These are phyloP conservation scores for Cosmia trapezina DNA, from an alignment of 2,888 invertebrate species.

Conservation along the genomic window DNA sequence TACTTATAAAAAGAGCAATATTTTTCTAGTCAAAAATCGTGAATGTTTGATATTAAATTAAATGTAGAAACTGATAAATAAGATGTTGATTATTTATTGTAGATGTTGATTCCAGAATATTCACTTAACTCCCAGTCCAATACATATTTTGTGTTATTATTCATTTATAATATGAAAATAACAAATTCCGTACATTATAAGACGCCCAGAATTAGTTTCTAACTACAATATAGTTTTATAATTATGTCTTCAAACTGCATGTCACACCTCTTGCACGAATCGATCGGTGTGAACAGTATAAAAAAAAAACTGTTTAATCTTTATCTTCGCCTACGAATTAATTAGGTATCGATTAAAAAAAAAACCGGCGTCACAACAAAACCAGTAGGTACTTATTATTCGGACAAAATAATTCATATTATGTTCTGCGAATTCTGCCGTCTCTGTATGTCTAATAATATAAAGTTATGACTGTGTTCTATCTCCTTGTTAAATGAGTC, in stretches of 20 bases:
- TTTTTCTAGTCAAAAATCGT: conserved; percentile 66
- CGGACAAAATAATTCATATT: not conserved
- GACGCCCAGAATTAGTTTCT: not conserved
- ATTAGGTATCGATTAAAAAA: not conserved
- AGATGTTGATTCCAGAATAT: conserved; percentile 29
- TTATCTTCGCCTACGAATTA: not conserved
- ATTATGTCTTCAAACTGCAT: not conserved
- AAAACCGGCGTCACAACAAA: too few species aligned
- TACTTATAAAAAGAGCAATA: conserved; percentile 66
- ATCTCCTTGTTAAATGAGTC: conserved; percentile 52
- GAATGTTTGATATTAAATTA: conserved; percentile 36
- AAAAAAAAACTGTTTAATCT: not conserved
- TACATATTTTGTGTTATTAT: conserved; percentile 5
- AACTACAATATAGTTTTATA: not conserved
- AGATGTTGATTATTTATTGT: conserved; percentile 20
- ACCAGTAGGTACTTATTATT: conserved; percentile 14
- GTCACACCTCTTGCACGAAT: not conserved
- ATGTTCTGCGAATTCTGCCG: conserved; percentile 11
- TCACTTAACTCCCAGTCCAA: not conserved
- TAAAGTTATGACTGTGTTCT: conserved; percentile 43
- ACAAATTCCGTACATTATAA: conserved; percentile 1
- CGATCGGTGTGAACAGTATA: conserved; percentile 5
- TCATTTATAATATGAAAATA: conserved; percentile 16
- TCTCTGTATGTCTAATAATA: conserved; percentile 5
- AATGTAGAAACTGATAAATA: conserved; percentile 35